Base-by-base conservation (phyloP, 2,113 vertebrate genomes). In the Heterotis niloticus region DNA sequence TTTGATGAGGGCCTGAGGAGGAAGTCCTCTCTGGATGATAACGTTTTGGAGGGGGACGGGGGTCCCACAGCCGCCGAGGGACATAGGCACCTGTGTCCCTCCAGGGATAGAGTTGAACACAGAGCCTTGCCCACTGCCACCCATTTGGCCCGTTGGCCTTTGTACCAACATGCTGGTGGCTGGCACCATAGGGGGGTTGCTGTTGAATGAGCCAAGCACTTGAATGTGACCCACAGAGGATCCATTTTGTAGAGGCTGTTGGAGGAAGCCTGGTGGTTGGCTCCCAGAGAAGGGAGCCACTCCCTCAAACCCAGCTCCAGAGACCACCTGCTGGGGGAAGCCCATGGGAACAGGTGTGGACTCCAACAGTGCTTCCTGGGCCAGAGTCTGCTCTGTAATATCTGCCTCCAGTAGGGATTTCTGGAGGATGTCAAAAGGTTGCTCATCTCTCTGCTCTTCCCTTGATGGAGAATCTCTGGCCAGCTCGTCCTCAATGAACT, bases 351-450 rank as follows among this genome's bases (percentile, higher is more conserved):
- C 84, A 79, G 97, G 90, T 77, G 94, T 96, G 86, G 95, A 95
- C 85, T 98, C 98, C 89, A 99, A 85, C 84, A 98, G 92, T 18
- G 98, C 98, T 90, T 99, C 98, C 91, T 99, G 96, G 23, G 95
- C 97, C 93, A 99, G 80, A 0, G 96, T 99, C 92, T 99, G 96
- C 88, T 99, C 97, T 5, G 98, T 99, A 89, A 99, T 99, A 89
- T 99, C 96, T 62, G 98, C 98, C 91, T 98, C 98, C 90, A 98
- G 90, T 83, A 99, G 92, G 83, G 98, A 99, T 86, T 99, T 99
- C 91, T 99, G 97, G 57, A 99, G 95, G 90, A 99, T 99, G 92
- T 99, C 98, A 77, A 99, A 99, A 84, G 96, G 97, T 85, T 98
- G 96, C 90, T 99, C 97, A 91, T 98, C 96, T 77, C 91, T 93